Conservation (phyloP, 2,888 invertebrate species). For the Corbicula japonica region DNA sequence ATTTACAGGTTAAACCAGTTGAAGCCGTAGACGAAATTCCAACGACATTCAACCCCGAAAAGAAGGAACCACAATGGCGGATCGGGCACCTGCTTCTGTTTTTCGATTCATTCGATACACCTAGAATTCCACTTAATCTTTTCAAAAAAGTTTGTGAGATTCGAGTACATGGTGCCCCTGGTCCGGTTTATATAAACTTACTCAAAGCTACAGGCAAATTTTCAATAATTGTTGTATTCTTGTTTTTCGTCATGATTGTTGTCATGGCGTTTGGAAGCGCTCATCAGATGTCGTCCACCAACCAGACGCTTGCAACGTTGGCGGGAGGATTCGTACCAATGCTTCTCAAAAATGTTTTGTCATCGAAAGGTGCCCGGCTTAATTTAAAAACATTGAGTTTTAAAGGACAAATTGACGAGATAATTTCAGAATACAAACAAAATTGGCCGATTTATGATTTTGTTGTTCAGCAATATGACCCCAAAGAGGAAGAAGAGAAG, state of each 20-base stretch:
- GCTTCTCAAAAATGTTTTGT: slow-evolving; percentile 83
- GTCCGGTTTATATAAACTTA: slow-evolving; percentile 83
- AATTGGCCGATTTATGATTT: slow-evolving; percentile 84
- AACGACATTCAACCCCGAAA: slow-evolving; percentile 75
- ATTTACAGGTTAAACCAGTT: slow-evolving; percentile 69
- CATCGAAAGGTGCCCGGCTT: slow-evolving; percentile 81
- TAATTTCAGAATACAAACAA: slow-evolving; percentile 81
- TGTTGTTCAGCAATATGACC: slow-evolving; percentile 72
- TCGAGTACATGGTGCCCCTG: slow-evolving; percentile 83
- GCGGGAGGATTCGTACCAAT: slow-evolving; percentile 84
- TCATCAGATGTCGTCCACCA: slow-evolving; percentile 83
- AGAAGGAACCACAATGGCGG: slow-evolving; percentile 80
- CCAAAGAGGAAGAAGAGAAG: slow-evolving; percentile 72
- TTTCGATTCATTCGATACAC: slow-evolving; percentile 83
- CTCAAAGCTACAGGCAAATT: slow-evolving; percentile 83
- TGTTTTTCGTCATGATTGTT: slow-evolving; percentile 84
- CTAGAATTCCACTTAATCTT: slow-evolving; percentile 82
- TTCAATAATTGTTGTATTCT: slow-evolving; percentile 82
- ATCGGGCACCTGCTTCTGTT: slow-evolving; percentile 84
- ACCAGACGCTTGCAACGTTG: slow-evolving; percentile 83
- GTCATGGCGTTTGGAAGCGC: slow-evolving; percentile 84
- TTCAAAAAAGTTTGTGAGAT: slow-evolving; percentile 83
- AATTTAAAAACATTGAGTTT: slow-evolving; percentile 84
- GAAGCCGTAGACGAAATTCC: slow-evolving; percentile 79
- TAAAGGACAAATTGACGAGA: slow-evolving; percentile 84